Percentiles rank a stretch among this genome's conserved stretches.
Conservation (phyloP, 2,113 vertebrate species). For the Morphnarchus princeps region DNA sequence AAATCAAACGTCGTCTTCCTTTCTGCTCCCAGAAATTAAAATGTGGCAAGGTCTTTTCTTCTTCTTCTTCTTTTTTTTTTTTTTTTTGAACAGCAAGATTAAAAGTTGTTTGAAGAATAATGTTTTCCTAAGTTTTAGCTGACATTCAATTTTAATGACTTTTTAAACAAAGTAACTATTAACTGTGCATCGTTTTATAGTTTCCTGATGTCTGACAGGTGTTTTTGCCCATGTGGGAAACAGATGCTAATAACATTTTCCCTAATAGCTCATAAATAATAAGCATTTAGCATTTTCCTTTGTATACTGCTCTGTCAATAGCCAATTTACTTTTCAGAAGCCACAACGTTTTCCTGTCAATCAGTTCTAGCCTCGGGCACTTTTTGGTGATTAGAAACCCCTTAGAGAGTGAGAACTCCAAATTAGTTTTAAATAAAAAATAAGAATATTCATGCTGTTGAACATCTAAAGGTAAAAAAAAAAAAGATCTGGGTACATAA, state of each 20-base stretch:
- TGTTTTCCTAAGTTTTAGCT: constrained; percentile 77
- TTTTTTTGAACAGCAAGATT: constrained; percentile 56
- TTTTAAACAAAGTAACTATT: constrained; percentile 79
- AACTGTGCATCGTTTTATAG: constrained; percentile 46
- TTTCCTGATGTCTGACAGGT: constrained; percentile 80
- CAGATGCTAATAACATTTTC: constrained; percentile 75
- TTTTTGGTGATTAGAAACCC: constrained; percentile 98
- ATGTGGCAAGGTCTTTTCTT: background rate
- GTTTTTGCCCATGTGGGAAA: constrained; percentile 79
- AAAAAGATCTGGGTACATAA: constrained; percentile 79
- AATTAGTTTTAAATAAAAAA: constrained; percentile 99
- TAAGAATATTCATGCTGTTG: constrained; percentile 96
- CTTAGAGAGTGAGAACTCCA: constrained; percentile 93
- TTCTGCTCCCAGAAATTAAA: constrained; percentile 42
- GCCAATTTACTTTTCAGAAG: constrained; percentile 81
- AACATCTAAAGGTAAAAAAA: constrained; percentile 95
- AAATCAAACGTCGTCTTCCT: background rate
- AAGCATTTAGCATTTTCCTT: constrained; percentile 75
- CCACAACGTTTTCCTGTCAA: constrained; percentile 91
- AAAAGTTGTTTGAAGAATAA: constrained; percentile 73
- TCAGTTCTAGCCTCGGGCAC: constrained; percentile 90
- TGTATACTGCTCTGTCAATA: constrained; percentile 75
- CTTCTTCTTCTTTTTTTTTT: too few species aligned
- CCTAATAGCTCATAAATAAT: constrained; percentile 81
- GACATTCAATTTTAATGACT: constrained; percentile 82